Conservation (phyloP, 2,113 vertebrate species). For the Amphilophus citrinellus region DNA sequence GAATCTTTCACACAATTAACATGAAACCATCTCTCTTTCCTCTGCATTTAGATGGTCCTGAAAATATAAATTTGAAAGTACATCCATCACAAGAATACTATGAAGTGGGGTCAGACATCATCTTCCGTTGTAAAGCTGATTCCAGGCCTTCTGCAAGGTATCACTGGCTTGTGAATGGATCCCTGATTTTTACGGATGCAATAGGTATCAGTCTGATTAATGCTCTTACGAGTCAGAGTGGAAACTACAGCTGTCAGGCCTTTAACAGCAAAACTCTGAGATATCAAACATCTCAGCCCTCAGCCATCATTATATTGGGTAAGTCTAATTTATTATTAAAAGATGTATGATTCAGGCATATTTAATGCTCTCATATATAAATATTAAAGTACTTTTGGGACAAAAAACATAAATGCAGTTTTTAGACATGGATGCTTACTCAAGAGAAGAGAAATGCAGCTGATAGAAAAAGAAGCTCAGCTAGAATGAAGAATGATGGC, state of each 20-base stretch:
- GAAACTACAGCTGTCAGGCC: constrained; percentile 69
- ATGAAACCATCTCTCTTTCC: background rate
- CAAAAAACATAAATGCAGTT: no score
- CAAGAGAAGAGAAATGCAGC: no score
- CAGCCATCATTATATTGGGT: background rate
- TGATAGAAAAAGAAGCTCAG: no score
- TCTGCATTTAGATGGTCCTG: constrained; percentile 51
- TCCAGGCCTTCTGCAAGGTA: background rate
- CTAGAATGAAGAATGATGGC: no score
- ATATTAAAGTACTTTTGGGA: no score
- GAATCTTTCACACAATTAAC: background rate
- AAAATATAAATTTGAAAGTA: background rate
- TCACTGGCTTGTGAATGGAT: constrained; percentile 25
- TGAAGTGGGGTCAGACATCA: constrained; percentile 48
- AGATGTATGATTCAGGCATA: no score
- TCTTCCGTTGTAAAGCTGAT: constrained; percentile 48
- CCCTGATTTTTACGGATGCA: background rate
- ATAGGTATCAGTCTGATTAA: constrained; percentile 49
- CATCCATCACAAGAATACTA: background rate
- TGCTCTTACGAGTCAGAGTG: constrained; percentile 46
- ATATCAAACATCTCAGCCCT: constrained; percentile 36
- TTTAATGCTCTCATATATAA: no score
- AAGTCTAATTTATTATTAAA: background rate
- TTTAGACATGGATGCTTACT: no score
- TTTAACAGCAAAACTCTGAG: constrained; percentile 60